Conservation (phyloP, 2,113 vertebrate species). For the Xiphophorus couchianus region DNA sequence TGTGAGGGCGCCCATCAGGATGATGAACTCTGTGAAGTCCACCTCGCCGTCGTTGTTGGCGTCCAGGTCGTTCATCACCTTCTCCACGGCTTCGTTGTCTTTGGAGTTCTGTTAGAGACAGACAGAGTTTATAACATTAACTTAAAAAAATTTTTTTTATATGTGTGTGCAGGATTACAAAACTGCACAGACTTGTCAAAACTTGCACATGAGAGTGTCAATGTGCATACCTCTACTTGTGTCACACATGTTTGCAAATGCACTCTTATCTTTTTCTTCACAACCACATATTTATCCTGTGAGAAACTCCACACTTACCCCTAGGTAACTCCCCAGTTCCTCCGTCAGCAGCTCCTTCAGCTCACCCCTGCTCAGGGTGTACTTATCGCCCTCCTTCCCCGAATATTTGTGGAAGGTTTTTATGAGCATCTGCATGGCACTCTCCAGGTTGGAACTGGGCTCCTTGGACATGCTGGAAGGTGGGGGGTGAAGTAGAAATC, state of each 20-base stretch:
- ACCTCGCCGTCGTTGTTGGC: conserved; percentile 85
- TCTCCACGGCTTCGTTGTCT: conserved; percentile 83
- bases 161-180: conserved; percentile 25
- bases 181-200: conserved; percentile 42
- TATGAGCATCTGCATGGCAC: conserved; percentile 86
- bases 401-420: conserved; percentile 89
- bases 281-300: conserved; percentile 21
- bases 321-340: conserved; percentile 82
- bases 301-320: conserved; percentile 62
- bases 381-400: conserved; percentile 86
- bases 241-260: conserved; percentile 33
- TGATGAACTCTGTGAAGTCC: conserved; percentile 87
- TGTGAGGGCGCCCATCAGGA: conserved; percentile 84
- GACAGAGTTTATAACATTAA: conserved; percentile 26
- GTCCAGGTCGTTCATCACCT: conserved; percentile 84
- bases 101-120: conserved; percentile 70
- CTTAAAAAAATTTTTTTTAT: not conserved
- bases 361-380: conserved; percentile 83
- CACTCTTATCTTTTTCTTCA: conserved; percentile 15
- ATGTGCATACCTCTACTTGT: conserved; percentile 44
- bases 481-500: conserved; percentile 14
- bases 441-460: conserved; percentile 82
- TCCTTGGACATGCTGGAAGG: conserved; percentile 82
- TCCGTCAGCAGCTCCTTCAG: conserved; percentile 86
- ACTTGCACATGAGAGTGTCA: conserved; percentile 32